Evolutionary conservation across 2,888 invertebrate genomes (phyloP).

Genomic region (Synergus laeviventris): DNA sequence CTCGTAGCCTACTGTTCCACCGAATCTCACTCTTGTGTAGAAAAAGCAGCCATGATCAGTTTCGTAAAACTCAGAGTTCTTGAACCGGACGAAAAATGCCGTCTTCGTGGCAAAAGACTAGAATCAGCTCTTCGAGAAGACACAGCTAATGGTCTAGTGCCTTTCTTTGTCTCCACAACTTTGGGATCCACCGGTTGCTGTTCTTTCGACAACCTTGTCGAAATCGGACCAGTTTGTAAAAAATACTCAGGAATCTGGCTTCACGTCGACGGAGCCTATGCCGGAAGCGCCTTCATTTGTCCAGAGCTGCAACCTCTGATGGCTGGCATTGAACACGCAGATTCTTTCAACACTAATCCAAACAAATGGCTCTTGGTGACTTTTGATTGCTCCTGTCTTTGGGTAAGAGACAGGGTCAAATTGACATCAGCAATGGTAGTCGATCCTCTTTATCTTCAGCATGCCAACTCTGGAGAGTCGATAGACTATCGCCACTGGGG

Average conservation of each 20-base stretch:
- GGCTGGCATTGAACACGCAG: constrained; percentile 84
- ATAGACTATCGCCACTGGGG: constrained; percentile 91
- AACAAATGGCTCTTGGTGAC: constrained; percentile 92
- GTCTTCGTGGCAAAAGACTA: constrained; percentile 81
- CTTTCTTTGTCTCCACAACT: constrained; percentile 90
- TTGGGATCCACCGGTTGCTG: constrained; percentile 90
- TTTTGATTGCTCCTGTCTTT: constrained; percentile 91
- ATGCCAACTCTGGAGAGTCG: constrained; percentile 85
- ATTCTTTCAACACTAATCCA: constrained; percentile 92
- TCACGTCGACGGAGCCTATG: constrained; percentile 93
- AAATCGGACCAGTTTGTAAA: constrained; percentile 85
- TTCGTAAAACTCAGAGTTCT: constrained; percentile 84
- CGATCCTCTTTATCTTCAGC: constrained; percentile 90
- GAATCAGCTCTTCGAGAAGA: constrained; percentile 84
- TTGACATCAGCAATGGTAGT: constrained; percentile 90
- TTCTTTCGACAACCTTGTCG: constrained; percentile 88
- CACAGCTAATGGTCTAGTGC: constrained; percentile 84
- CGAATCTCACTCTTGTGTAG: constrained; percentile 87
- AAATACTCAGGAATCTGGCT: constrained; percentile 84
- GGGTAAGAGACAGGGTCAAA: constrained; percentile 87
- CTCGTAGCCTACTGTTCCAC: constrained; percentile 86
- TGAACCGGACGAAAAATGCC: constrained; percentile 83
- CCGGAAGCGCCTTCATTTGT: constrained; percentile 90
- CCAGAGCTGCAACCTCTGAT: constrained; percentile 86
- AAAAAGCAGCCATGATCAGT: constrained; percentile 88